phyloP scores from a whole-genome alignment of 2,113 vertebrate genomes.

The Dicentrarchus labrax region DNA sequence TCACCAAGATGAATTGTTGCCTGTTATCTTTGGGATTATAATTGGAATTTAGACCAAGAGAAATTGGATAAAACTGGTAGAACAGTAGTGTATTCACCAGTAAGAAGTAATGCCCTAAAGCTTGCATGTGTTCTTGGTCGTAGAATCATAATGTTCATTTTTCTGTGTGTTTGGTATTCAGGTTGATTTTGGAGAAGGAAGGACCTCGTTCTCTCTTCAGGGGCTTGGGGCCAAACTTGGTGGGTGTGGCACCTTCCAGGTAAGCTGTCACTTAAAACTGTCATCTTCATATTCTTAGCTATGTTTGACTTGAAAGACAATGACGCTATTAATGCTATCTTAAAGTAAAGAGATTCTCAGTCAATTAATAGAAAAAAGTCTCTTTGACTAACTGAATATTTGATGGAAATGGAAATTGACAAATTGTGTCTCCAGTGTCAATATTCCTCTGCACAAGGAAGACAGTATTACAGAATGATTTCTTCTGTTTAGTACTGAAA shows the following conservation, averaged over 20 bases:
- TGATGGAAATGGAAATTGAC: background rate
- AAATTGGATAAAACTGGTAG: background rate
- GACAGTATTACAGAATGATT: background rate
- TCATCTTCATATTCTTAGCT: background rate
- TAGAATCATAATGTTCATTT: background rate
- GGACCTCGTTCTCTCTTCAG: constrained; percentile 97
- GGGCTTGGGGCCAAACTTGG: constrained; percentile 96
- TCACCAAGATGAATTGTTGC: no score
- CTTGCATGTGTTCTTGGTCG: background rate
- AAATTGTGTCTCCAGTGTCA: background rate
- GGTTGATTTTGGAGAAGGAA: constrained; percentile 97
- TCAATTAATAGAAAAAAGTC: background rate
- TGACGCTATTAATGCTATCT: background rate
- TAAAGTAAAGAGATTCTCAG: background rate
- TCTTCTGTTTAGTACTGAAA: background rate
- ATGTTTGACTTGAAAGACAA: background rate
- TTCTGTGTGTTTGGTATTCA: constrained; percentile 59
- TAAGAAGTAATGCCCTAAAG: background rate
- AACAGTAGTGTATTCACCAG: background rate
- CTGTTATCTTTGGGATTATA: background rate
- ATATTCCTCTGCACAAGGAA: background rate
- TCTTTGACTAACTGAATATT: background rate
- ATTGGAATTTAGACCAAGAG: background rate
- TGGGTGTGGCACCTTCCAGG: constrained; percentile 98
- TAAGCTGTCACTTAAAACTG: constrained; percentile 54